Percentiles rank a stretch among this genome's conserved stretches.
Conservation (phyloP, 2,888 invertebrate genomes). For the Eueremaeus valkanovi region DNA sequence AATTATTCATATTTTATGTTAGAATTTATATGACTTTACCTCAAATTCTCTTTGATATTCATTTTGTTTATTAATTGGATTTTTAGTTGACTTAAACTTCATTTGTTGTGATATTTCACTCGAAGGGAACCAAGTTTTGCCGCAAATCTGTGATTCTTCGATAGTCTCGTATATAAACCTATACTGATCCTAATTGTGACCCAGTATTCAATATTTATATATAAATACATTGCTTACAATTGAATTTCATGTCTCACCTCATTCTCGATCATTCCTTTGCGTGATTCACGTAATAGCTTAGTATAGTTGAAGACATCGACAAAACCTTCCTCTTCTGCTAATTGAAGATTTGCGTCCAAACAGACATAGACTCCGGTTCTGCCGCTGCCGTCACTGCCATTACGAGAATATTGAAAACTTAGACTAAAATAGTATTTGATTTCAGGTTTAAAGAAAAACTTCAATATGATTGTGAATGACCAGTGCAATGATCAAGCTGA, state of each 20-base stretch:
- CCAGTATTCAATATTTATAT: not conserved
- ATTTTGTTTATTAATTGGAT: conserved; percentile 71
- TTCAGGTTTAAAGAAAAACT: too few relatives aligned
- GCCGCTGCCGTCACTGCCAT: conserved; percentile 81
- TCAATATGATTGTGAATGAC: too few relatives aligned
- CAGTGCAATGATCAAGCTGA: too few relatives aligned
- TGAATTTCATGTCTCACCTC: conserved; percentile 56
- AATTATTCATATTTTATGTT: not conserved
- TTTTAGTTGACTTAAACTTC: conserved; percentile 83
- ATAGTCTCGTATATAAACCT: conserved; percentile 91
- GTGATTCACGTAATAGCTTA: conserved; percentile 81
- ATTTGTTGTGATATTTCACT: conserved; percentile 82
- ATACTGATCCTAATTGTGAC: conserved; percentile 74
- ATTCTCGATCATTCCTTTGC: conserved; percentile 83
- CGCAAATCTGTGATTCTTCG: conserved; percentile 87
- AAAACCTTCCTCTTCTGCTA: conserved; percentile 83
- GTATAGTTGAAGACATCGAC: conserved; percentile 87
- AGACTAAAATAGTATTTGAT: not conserved
- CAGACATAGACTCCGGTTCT: conserved; percentile 87
- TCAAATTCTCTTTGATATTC: conserved; percentile 91
- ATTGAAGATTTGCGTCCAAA: conserved; percentile 92
- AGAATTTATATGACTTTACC: conserved; percentile 53
- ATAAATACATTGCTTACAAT: not conserved
- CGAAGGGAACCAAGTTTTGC: conserved; percentile 91
- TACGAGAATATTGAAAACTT: conserved; percentile 55